These are phyloP conservation scores for Coptotermes formosanus DNA, from an alignment of 1,140 invertebrate species.

Conservation along the genomic window DNA sequence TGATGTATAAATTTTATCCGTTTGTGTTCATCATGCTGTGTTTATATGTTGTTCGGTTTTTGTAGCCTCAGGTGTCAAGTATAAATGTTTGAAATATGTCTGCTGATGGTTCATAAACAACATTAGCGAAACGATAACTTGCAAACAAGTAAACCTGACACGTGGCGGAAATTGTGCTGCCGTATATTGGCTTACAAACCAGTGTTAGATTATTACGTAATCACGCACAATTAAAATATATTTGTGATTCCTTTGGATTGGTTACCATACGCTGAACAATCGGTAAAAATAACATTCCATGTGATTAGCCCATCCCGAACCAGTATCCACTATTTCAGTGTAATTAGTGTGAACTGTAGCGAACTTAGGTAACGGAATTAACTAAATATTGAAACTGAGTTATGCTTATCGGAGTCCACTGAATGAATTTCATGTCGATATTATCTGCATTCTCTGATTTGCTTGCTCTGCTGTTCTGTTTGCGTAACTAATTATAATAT, in stretches of 20 bases:
- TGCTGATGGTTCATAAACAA: no score
- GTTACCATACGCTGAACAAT: neutral
- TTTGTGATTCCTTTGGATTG: neutral
- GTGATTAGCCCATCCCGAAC: neutral
- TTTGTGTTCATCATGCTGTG: no score
- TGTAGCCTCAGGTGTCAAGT: no score
- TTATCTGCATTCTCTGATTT: neutral
- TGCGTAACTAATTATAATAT: neutral
- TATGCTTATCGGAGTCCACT: neutral
- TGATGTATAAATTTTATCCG: no score
- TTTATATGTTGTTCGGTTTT: no score
- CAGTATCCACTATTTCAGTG: constrained; percentile 1
- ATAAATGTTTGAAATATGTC: no score
- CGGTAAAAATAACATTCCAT: neutral
- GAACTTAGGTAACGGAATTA: neutral
- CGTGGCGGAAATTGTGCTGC: neutral
- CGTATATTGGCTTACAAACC: neutral
- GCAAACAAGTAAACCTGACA: no score
- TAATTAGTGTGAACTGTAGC: neutral
- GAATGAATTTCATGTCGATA: constrained; percentile 1
- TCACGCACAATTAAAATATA: constrained; percentile 10
- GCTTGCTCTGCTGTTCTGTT: neutral
- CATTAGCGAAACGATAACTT: no score
- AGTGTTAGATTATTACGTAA: neutral
- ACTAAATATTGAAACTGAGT: constrained; percentile 5